Evolutionary conservation across 2,797 vertebrate genomes (phyloP).

Genomic region (Lophura swinhoii): DNA sequence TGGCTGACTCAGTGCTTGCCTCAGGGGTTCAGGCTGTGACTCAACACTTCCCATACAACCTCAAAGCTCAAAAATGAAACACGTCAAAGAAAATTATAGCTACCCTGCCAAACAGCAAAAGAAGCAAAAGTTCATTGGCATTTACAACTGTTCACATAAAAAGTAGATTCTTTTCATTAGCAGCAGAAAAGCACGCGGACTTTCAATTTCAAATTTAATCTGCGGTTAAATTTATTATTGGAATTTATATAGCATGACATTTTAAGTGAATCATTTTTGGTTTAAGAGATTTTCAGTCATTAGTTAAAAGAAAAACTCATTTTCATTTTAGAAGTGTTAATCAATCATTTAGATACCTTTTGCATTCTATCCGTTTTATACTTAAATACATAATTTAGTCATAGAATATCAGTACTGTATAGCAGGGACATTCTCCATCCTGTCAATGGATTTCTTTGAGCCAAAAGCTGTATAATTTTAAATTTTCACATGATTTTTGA

Average conservation of each 20-base stretch:
- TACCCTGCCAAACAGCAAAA: neutral
- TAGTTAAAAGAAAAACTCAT: neutral
- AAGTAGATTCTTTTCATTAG: neutral
- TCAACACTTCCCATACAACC: too few species aligned
- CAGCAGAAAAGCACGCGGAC: neutral
- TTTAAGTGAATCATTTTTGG: neutral
- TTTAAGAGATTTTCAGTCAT: constrained; percentile 5
- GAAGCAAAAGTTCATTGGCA: neutral
- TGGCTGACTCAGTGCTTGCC: too few species aligned
- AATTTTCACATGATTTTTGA: neutral
- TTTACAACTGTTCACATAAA: neutral
- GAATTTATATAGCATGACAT: neutral
- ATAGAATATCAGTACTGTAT: neutral
- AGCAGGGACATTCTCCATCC: neutral
- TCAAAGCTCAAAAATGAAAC: neutral
- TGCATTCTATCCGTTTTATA: neutral
- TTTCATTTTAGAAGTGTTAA: neutral
- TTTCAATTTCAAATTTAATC: neutral
- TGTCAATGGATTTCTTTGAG: neutral
- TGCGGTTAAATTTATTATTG: constrained; percentile 8
- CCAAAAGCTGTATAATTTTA: neutral
- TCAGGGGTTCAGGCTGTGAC: too few species aligned
- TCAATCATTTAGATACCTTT: neutral
- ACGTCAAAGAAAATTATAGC: neutral
- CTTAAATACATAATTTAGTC: neutral